phyloP scores from a whole-genome alignment of 2,888 invertebrate species.

The Physocephala rufipes region DNA sequence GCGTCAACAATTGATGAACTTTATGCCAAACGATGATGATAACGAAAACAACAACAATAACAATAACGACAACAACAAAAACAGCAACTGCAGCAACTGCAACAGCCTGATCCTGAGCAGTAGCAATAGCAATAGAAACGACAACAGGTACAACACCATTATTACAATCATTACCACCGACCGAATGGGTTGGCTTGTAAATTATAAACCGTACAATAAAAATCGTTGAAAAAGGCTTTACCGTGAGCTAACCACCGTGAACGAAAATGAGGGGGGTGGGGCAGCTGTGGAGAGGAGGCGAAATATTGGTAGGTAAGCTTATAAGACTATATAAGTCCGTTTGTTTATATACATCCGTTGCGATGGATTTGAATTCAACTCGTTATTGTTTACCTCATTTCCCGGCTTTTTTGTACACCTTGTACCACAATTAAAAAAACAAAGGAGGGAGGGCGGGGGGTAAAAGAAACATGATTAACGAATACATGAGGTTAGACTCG shows the following conservation, averaged over 20 bases:
- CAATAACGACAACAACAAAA: constrained; percentile 5
- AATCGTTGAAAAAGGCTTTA: background rate
- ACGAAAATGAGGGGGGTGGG: background rate
- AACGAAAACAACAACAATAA: background rate
- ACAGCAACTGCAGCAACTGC: constrained; percentile 6
- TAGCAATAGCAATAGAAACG: too few relatives aligned
- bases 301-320: too few relatives aligned
- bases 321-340: too few relatives aligned
- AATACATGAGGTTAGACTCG: background rate
- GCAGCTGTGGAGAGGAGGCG: background rate
- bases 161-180: too few relatives aligned
- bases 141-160: background rate
- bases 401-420: constrained; percentile 3
- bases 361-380: background rate
- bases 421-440: too few relatives aligned
- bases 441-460: too few relatives aligned
- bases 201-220: constrained; percentile 1
- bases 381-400: constrained; percentile 8
- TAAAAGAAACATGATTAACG: constrained; percentile 10
- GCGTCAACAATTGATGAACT: constrained; percentile 2
- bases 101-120: constrained; percentile 8
- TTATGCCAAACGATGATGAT: background rate
- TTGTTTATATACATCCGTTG: too few relatives aligned
- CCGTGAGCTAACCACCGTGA: too few relatives aligned
- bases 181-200: too few relatives aligned